phyloP scores from a whole-genome alignment of 2,797 vertebrate species.

The Darevskia nairensis region DNA sequence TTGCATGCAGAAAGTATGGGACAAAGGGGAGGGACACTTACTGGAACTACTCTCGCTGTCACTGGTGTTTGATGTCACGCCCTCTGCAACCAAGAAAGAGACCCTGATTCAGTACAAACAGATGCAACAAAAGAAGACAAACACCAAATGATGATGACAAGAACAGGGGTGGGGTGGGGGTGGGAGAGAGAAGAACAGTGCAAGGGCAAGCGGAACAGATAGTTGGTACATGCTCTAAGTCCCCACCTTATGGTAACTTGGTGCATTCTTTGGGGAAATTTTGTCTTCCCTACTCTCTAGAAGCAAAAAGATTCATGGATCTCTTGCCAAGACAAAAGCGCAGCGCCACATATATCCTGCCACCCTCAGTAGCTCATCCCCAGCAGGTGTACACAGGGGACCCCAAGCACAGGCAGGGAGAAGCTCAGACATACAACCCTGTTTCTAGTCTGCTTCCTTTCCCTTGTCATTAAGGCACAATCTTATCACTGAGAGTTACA shows the following conservation, averaged over 20 bases:
- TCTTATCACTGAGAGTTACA: background rate
- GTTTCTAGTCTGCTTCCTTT: background rate
- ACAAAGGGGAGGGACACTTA: slow-evolving; percentile 83
- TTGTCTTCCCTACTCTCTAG: background rate
- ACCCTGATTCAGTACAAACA: slow-evolving; percentile 72
- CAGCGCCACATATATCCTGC: background rate
- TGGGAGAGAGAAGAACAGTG: background rate
- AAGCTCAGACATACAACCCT: background rate
- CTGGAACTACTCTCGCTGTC: slow-evolving; percentile 99
- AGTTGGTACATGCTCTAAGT: background rate
- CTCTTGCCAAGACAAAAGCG: background rate
- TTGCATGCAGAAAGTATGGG: slow-evolving; percentile 45
- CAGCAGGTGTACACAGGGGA: background rate
- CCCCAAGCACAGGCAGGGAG: background rate
- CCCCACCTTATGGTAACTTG: background rate
- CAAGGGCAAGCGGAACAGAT: background rate
- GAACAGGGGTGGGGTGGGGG: background rate
- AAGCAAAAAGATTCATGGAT: background rate
- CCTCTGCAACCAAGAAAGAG: slow-evolving; percentile 89
- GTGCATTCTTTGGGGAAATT: background rate
- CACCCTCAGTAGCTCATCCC: background rate
- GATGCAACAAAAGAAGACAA: slow-evolving; percentile 32
- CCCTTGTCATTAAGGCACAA: no score
- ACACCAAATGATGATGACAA: background rate
- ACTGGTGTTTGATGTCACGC: slow-evolving; percentile 98